These are phyloP conservation scores for Petrolisthes manimaculis DNA, from an alignment of 2,888 invertebrate genomes.

Conservation along the genomic window DNA sequence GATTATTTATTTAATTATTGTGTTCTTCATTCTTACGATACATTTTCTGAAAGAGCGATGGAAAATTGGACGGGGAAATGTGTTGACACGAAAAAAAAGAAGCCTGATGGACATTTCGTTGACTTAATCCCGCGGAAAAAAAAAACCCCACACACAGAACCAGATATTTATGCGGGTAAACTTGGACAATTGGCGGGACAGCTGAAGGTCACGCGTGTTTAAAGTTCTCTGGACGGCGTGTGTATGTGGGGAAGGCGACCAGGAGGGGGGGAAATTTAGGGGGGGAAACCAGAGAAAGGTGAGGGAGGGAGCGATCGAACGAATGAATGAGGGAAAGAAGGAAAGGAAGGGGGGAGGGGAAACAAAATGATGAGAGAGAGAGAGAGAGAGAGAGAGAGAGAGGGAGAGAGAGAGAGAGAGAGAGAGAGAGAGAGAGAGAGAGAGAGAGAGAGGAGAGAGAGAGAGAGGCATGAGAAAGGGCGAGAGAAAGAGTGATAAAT, in stretches of 20 bases:
- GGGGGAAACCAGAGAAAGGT: background rate
- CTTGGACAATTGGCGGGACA: background rate
- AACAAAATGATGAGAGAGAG: background rate
- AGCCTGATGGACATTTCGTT: no score
- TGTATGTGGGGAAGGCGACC: background rate
- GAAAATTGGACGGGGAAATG: no score
- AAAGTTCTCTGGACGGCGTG: background rate
- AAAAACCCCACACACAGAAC: no score
- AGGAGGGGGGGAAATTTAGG: background rate
- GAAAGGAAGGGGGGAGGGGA: background rate
- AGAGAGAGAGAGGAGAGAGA: no score
- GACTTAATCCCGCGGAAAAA: no score
- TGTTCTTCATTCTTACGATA: no score
- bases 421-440: background rate
- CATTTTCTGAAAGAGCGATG: no score
- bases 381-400: constrained; percentile 14
- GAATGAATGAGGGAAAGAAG: background rate
- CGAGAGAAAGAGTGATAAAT: background rate
- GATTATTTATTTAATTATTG: no score
- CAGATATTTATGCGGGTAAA: background rate
- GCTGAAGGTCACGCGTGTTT: background rate
- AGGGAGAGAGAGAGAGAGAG: background rate
- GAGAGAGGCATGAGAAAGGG: background rate
- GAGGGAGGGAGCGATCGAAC: background rate
- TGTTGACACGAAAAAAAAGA: no score